phyloP scores from a whole-genome alignment of 2,888 invertebrate species.

The Theretra japonica region DNA sequence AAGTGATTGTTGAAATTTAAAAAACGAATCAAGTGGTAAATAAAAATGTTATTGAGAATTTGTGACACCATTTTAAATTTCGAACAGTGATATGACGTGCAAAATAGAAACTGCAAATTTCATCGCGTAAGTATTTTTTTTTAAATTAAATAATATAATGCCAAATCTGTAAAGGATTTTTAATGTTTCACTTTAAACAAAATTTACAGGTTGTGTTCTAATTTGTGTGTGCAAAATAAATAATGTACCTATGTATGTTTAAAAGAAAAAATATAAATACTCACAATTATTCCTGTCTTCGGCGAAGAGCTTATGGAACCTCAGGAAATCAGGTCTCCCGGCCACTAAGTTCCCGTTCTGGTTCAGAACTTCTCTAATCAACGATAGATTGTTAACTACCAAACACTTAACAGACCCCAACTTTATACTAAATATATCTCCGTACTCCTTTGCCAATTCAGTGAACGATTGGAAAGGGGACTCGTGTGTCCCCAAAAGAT shows the following conservation, averaged over 20 bases:
- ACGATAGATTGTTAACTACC: slow-evolving; percentile 89
- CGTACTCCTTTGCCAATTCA: slow-evolving; percentile 87
- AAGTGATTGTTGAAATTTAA: too few species aligned
- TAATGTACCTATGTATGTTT: not conserved
- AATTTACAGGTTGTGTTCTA: too few species aligned
- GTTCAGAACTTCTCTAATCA: slow-evolving; percentile 90
- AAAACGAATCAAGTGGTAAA: too few species aligned
- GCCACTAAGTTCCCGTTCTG: slow-evolving; percentile 93
- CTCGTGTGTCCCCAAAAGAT: slow-evolving; percentile 86
- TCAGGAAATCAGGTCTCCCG: slow-evolving; percentile 91
- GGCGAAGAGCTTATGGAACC: slow-evolving; percentile 93
- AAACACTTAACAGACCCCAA: slow-evolving; percentile 89
- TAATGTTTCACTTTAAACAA: too few species aligned
- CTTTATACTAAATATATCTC: slow-evolving; percentile 89
- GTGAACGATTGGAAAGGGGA: slow-evolving; percentile 90
- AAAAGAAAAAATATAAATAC: slow-evolving; percentile 67
- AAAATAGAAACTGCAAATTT: too few species aligned
- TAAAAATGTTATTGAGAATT: too few species aligned
- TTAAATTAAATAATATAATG: too few species aligned
- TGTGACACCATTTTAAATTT: too few species aligned
- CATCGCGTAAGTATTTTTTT: too few species aligned
- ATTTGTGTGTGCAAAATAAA: not conserved
- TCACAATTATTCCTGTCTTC: slow-evolving; percentile 95
- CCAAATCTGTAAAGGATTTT: too few species aligned
- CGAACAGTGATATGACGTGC: too few species aligned